Percentiles rank a stretch among this genome's conserved stretches.
Evolutionary conservation across 2,113 vertebrate species (phyloP).

Genomic region (Tautogolabrus adspersus): DNA sequence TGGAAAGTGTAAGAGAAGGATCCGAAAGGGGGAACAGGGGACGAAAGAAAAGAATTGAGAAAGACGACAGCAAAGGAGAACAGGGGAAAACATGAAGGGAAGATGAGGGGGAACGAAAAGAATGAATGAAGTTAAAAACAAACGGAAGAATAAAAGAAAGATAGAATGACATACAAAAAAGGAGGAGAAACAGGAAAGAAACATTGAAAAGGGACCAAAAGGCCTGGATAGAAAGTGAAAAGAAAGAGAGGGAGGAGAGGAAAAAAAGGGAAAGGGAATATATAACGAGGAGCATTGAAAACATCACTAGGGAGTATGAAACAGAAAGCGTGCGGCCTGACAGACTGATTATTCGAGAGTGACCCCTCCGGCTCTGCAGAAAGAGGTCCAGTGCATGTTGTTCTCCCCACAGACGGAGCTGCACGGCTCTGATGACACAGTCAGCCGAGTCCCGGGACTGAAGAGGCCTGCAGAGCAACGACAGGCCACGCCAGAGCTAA

Average conservation of each 20-base stretch:
- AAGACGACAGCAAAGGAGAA: not conserved
- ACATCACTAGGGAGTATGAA: slow-evolving; percentile 17
- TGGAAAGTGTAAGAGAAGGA: no score
- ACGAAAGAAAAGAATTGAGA: not conserved
- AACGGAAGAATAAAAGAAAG: not conserved
- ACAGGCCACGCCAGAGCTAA: slow-evolving; percentile 69
- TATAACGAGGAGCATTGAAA: slow-evolving; percentile 9
- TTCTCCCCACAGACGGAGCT: slow-evolving; percentile 40
- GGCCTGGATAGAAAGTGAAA: not conserved
- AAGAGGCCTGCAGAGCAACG: slow-evolving; percentile 54
- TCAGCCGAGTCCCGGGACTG: slow-evolving; percentile 52
- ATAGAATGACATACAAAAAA: no score
- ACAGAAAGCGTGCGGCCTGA: slow-evolving; percentile 19
- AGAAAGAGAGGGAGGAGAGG: not conserved
- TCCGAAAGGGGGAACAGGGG: not conserved
- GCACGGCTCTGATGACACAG: slow-evolving; percentile 41
- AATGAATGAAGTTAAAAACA: not conserved
- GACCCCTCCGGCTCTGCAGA: slow-evolving; percentile 41
- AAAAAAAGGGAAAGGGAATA: not conserved
- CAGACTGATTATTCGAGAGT: slow-evolving; percentile 47
- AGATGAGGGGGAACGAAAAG: no score
- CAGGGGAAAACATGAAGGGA: not conserved
- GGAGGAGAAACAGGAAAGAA: not conserved
- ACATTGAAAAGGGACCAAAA: not conserved
- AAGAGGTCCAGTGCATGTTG: slow-evolving; percentile 17